These are phyloP conservation scores for Nomada ferruginata DNA, from an alignment of 2,888 invertebrate species.

Conservation along the genomic window DNA sequence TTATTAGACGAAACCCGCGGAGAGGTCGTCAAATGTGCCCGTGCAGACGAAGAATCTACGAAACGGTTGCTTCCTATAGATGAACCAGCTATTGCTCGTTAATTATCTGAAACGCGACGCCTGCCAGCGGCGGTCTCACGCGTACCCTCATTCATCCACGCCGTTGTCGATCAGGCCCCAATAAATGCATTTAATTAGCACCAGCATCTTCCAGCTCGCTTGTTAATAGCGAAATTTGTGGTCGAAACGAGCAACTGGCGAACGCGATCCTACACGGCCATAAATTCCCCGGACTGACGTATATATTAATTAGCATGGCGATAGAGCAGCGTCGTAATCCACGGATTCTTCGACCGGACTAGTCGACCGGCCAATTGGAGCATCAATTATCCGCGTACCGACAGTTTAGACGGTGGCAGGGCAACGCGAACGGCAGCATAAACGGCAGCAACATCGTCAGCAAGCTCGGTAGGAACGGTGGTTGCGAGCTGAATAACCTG, in stretches of 20 bases:
- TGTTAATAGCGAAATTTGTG: conserved; percentile 27
- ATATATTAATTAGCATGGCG: conserved; percentile 28
- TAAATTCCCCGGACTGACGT: conserved; percentile 17
- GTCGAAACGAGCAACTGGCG: neutral
- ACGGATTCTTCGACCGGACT: conserved; percentile 29
- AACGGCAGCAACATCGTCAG: conserved; percentile 40
- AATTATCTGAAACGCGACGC: neutral
- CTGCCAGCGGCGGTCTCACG: neutral
- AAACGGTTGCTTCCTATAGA: conserved; percentile 31
- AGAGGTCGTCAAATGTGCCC: neutral
- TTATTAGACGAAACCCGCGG: neutral
- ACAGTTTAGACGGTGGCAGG: conserved; percentile 29
- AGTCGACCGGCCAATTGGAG: neutral
- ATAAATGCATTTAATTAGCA: conserved; percentile 55
- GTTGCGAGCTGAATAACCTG: conserved; percentile 56
- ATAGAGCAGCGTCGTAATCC: conserved; percentile 9
- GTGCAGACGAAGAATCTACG: conserved; percentile 5
- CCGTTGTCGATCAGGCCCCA: conserved; percentile 24
- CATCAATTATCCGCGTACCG: conserved; percentile 38
- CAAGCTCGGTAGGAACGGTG: conserved; percentile 41
- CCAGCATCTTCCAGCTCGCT: neutral
- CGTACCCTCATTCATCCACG: neutral
- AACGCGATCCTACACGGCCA: neutral
- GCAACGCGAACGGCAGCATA: conserved; percentile 8
- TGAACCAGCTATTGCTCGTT: conserved; percentile 29